A percentile compares a stretch with the other conserved stretches of the same genome.
These are phyloP conservation scores for Palythoa grandiflora DNA, from an alignment of 92 coral and sea anemone species.

Conservation along the genomic window DNA sequence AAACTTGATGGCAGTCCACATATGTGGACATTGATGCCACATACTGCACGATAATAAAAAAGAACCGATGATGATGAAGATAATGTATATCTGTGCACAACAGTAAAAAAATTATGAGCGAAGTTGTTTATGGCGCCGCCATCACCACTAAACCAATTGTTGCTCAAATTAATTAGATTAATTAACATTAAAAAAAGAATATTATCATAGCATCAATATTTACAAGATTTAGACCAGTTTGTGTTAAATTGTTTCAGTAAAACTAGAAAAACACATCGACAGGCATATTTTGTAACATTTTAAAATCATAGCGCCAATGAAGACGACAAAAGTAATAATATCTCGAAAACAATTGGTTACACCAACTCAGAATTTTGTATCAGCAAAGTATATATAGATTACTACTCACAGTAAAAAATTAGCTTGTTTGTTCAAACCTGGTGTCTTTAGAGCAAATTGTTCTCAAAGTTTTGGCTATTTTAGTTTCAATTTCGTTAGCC, in stretches of 20 bases:
- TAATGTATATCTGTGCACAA: too few relatives aligned
- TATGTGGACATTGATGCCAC: too few relatives aligned
- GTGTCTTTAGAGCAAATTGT: constrained; percentile 23
- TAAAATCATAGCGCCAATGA: constrained; percentile 29
- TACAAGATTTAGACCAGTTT: constrained; percentile 6
- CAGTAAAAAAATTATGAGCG: not conserved
- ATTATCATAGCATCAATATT: not conserved
- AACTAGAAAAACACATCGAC: constrained; percentile 17
- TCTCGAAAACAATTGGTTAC: constrained; percentile 21
- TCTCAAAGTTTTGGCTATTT: constrained; percentile 14
- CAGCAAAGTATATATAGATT: not conserved
- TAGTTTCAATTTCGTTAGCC: not conserved
- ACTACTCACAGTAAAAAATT: constrained; percentile 23
- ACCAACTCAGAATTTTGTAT: not conserved
- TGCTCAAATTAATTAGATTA: not conserved
- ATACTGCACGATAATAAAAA: too few relatives aligned
- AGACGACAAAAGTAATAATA: constrained; percentile 17
- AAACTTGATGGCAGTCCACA: too few relatives aligned
- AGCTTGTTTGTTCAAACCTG: constrained; percentile 24
- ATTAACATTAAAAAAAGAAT: not conserved
- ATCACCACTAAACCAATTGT: not conserved
- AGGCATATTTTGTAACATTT: constrained; percentile 32
- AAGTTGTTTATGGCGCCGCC: not conserved
- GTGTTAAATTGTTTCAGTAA: constrained; percentile 3
- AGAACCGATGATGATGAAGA: too few relatives aligned